phyloP scores from a whole-genome alignment of 1,140 invertebrate genomes.

The Argopecten irradians region DNA sequence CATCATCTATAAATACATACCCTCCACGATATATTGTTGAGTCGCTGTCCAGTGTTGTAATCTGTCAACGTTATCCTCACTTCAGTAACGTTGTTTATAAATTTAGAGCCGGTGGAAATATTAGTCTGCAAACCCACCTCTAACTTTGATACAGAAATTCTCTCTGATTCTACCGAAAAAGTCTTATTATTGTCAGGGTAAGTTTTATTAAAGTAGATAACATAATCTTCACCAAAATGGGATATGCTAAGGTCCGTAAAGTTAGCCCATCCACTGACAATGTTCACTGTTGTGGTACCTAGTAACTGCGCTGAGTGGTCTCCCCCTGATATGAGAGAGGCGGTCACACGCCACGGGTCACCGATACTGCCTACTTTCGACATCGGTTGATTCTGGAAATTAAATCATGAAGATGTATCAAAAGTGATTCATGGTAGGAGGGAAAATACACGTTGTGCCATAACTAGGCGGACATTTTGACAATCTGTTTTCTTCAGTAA shows the following conservation, averaged over 20 bases:
- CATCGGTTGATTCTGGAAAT: conserved; percentile 53
- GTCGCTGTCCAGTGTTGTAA: conserved; percentile 36
- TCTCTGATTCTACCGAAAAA: conserved; percentile 41
- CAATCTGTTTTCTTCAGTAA: neutral
- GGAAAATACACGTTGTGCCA: neutral
- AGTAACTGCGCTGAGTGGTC: conserved; percentile 48
- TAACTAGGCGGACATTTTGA: neutral
- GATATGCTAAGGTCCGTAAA: conserved; percentile 59
- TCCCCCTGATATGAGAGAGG: conserved; percentile 34
- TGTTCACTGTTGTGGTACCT: conserved; percentile 49
- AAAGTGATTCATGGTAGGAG: neutral
- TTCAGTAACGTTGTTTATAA: conserved; percentile 36
- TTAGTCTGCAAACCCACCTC: conserved; percentile 35
- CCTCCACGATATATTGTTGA: conserved; percentile 60
- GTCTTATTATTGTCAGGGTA: conserved; percentile 56
- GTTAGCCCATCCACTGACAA: conserved; percentile 62
- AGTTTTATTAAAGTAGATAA: conserved; percentile 58
- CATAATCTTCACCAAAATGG: conserved; percentile 56
- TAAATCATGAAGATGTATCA: neutral
- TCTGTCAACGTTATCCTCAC: conserved; percentile 53
- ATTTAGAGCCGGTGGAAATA: conserved; percentile 29
- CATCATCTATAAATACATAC: conserved; percentile 28
- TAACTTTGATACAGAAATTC: conserved; percentile 39
- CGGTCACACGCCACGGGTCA: conserved; percentile 60
- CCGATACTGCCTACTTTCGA: conserved; percentile 46